Percentiles rank a stretch among this genome's conserved stretches.
These are phyloP conservation scores for Sigmodon hispidus DNA, from an alignment of 2,113 vertebrate species.

Conservation along the genomic window DNA sequence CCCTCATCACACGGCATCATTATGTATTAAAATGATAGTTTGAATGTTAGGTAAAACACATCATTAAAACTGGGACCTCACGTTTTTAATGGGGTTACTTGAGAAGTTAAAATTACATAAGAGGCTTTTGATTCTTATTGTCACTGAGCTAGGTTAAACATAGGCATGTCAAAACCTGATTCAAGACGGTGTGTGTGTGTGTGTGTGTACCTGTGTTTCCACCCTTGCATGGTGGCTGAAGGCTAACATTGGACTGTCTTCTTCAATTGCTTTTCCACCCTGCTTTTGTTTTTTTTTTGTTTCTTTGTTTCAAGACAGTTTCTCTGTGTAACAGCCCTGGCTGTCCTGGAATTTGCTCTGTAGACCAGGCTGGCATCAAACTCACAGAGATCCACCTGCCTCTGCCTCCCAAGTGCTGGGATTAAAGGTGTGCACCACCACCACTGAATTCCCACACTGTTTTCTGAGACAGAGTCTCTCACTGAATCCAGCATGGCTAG, in stretches of 20 bases:
- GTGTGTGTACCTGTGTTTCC: neutral
- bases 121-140: neutral
- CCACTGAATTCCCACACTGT: neutral
- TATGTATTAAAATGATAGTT: conserved; percentile 36
- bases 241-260: neutral
- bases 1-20: too few relatives aligned
- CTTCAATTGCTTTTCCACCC: too few relatives aligned
- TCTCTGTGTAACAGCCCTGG: neutral
- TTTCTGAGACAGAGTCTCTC: neutral
- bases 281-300: neutral
- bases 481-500: neutral
- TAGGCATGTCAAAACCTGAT: neutral
- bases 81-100: conserved; percentile 12
- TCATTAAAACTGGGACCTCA: neutral
- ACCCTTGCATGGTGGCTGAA: neutral
- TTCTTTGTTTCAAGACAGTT: neutral
- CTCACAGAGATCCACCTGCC: neutral
- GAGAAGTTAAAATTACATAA: neutral
- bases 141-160: neutral
- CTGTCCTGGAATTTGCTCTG: neutral
- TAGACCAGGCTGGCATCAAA: neutral
- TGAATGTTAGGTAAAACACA: neutral
- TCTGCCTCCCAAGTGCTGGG: neutral
- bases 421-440: neutral
- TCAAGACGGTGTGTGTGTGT: neutral